Percentiles rank a stretch among this genome's conserved stretches.
phyloP scores from a whole-genome alignment of 2,113 vertebrate species.

The Rhegmatorhina hoffmannsi region DNA sequence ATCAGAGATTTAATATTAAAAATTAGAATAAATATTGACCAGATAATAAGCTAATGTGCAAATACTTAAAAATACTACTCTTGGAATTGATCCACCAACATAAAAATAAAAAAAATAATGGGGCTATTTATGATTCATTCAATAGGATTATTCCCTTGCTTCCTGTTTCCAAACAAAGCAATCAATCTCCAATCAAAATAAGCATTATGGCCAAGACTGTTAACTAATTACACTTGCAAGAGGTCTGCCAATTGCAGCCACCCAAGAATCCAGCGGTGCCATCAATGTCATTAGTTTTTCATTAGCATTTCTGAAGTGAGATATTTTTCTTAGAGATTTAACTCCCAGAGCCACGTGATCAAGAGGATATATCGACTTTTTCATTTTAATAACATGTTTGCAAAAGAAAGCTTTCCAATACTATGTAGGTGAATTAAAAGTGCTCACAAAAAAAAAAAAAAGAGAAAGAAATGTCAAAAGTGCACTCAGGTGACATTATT shows the following conservation, averaged over 20 bases:
- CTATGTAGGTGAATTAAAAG: not conserved
- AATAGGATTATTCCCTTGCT: constrained; percentile 40
- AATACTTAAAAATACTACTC: not conserved
- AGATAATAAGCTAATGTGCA: not conserved
- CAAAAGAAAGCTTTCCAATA: not conserved
- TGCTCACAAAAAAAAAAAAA: constrained; percentile 35
- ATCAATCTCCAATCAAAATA: not conserved
- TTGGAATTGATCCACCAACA: not conserved
- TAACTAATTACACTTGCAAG: not conserved
- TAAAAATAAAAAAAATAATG: not conserved
- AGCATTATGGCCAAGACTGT: not conserved
- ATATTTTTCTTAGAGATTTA: not conserved
- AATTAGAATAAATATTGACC: not conserved
- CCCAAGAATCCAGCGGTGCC: not conserved
- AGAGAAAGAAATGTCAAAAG: not conserved
- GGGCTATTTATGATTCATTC: constrained; percentile 1
- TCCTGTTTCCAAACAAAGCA: constrained; percentile 36
- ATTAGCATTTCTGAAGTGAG: not conserved
- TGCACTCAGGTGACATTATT: not conserved
- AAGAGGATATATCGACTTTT: not conserved
- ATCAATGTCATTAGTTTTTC: constrained; percentile 1
- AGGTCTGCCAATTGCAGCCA: constrained; percentile 8
- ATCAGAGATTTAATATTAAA: not conserved
- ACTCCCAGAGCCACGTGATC: not conserved
- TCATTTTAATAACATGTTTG: not conserved